Conservation (phyloP, 2,797 vertebrate species). For the Carcharodon carcharias region DNA sequence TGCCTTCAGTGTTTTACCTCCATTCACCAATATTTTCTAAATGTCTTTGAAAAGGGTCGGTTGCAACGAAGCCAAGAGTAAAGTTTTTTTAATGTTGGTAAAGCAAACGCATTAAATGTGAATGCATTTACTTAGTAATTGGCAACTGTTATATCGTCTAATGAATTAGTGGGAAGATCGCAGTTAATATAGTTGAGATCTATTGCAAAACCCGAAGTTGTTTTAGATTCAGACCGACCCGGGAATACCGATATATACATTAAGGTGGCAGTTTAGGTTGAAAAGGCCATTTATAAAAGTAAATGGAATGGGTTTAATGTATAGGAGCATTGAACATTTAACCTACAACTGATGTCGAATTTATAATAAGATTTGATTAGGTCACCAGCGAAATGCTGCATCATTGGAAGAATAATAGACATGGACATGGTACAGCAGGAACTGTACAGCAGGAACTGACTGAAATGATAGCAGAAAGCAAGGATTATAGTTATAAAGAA, state of each 20-base stretch:
- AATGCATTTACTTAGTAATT: no score
- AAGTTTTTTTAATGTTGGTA: no score
- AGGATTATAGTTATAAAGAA: background rate
- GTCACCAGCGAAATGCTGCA: no score
- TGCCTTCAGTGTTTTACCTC: no score
- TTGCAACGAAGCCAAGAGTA: no score
- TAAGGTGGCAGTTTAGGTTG: no score
- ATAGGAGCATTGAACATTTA: no score
- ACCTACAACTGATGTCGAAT: background rate
- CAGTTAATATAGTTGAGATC: background rate
- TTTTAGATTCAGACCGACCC: background rate
- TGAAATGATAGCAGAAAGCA: background rate
- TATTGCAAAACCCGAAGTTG: background rate
- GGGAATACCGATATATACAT: background rate
- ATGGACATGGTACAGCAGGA: background rate
- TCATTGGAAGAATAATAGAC: background rate
- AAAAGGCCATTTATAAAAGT: background rate
- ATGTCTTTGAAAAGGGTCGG: no score
- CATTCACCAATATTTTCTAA: no score
- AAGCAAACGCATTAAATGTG: no score
- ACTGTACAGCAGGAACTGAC: background rate
- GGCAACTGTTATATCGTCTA: no score
- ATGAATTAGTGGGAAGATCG: background rate
- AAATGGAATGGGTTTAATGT: background rate
- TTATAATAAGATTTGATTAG: background rate